phyloP scores from a whole-genome alignment of 2,888 invertebrate species.

The Dimorphilus gyrociliatus region DNA sequence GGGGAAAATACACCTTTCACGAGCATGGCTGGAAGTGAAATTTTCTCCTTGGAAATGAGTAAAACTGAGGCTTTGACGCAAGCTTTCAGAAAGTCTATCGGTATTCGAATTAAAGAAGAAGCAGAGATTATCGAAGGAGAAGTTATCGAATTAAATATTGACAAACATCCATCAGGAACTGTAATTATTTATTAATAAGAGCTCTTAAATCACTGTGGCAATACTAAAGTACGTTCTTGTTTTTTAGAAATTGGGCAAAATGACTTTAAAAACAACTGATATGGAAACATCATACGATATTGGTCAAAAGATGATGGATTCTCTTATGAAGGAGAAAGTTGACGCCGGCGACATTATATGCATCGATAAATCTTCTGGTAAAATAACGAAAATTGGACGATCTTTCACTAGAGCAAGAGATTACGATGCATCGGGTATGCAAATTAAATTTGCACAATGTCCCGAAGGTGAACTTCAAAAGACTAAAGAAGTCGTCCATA shows the following conservation, averaged over 20 bases:
- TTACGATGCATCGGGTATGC: slow-evolving; percentile 79
- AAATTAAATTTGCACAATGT: slow-evolving; percentile 76
- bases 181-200: slow-evolving; percentile 16
- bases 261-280: slow-evolving; percentile 94
- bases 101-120: slow-evolving; percentile 88
- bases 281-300: slow-evolving; percentile 99
- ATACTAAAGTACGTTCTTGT: background rate
- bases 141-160: slow-evolving; percentile 91
- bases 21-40: slow-evolving; percentile 94
- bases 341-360: slow-evolving; percentile 69
- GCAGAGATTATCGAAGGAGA: slow-evolving; percentile 98
- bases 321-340: slow-evolving; percentile 82
- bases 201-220: background rate
- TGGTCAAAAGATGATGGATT: slow-evolving; percentile 94
- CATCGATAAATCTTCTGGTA: slow-evolving; percentile 94
- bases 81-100: slow-evolving; percentile 79
- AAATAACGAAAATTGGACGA: slow-evolving; percentile 71
- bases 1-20: slow-evolving; percentile 94
- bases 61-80: slow-evolving; percentile 96
- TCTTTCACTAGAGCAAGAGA: slow-evolving; percentile 90
- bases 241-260: slow-evolving; percentile 63
- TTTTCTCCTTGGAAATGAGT: slow-evolving; percentile 94
- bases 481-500: slow-evolving; percentile 87
- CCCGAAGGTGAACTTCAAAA: slow-evolving; percentile 97
- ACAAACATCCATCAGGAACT: slow-evolving; percentile 75